These are phyloP conservation scores for Sturmia bella DNA, from an alignment of 2,888 invertebrate genomes.

Conservation along the genomic window DNA sequence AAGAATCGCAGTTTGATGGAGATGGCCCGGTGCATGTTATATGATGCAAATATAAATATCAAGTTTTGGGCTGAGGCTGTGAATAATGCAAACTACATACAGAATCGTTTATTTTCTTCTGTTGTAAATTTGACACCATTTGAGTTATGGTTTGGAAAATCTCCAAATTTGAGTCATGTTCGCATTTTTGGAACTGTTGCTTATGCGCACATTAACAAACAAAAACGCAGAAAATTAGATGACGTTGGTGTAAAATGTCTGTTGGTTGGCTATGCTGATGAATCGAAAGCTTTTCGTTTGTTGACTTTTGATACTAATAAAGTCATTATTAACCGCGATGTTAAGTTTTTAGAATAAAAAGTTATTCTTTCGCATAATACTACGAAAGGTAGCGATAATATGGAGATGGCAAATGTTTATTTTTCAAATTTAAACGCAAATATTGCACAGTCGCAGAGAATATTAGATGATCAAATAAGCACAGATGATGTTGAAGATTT, in stretches of 20 bases:
- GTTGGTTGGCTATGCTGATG: neutral
- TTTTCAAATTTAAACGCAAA: neutral
- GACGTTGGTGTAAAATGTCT: neutral
- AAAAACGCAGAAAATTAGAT: neutral
- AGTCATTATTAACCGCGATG: neutral
- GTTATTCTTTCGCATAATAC: neutral
- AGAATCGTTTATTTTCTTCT: neutral
- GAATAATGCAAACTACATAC: neutral
- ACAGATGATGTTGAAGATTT: neutral
- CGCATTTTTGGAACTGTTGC: neutral
- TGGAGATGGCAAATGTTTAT: neutral
- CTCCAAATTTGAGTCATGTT: neutral
- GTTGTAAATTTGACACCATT: neutral
- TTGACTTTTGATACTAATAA: neutral
- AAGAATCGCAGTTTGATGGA: too few species aligned
- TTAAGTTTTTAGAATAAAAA: neutral
- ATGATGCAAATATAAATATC: too few species aligned
- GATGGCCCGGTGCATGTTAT: too few species aligned
- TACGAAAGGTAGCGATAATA: neutral
- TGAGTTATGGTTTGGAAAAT: neutral
- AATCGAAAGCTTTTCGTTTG: constrained; percentile 1
- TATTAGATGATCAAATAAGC: neutral
- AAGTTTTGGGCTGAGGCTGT: neutral
- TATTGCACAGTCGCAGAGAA: neutral
- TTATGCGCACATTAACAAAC: neutral